Evolutionary conservation across 2,888 invertebrate species (phyloP).

Genomic region (Heliconius ethilla): DNA sequence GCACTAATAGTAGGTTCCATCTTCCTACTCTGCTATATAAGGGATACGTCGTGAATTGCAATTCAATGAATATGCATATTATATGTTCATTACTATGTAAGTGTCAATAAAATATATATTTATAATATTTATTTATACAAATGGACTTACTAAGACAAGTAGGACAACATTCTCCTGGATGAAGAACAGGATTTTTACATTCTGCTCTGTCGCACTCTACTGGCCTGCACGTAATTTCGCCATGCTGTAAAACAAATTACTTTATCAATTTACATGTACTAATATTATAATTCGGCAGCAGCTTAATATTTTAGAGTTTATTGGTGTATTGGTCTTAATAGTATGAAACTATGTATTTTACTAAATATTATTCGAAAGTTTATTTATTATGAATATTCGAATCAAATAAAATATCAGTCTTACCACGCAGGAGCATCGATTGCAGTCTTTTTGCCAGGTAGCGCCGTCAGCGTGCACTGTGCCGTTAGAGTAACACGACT

Average conservation of each 20-base stretch:
- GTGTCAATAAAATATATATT: too few species aligned
- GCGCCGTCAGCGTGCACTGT: conserved; percentile 91
- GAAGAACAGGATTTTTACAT: conserved; percentile 91
- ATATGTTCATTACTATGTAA: too few species aligned
- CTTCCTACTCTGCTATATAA: too few species aligned
- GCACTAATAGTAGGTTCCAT: too few species aligned
- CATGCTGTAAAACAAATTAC: conserved; percentile 83
- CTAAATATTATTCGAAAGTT: background rate
- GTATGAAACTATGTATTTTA: background rate
- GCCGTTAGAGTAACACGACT: conserved; percentile 91
- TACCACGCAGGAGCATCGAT: conserved; percentile 93
- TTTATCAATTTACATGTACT: background rate
- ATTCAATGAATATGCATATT: too few species aligned
- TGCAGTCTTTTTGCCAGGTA: conserved; percentile 92
- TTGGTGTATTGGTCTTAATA: background rate
- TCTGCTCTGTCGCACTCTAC: conserved; percentile 88
- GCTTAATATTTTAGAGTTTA: too few species aligned
- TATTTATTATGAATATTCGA: background rate
- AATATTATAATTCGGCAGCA: too few species aligned
- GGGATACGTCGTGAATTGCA: too few species aligned
- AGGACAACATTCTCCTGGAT: conserved; percentile 92
- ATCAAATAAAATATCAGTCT: conserved; percentile 53
- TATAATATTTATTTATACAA: background rate
- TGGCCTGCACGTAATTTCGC: conserved; percentile 91
- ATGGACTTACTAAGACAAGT: conserved; percentile 89